Evolutionary conservation across 2,797 vertebrate species (phyloP).

Genomic region (Sebastes vulpes): DNA sequence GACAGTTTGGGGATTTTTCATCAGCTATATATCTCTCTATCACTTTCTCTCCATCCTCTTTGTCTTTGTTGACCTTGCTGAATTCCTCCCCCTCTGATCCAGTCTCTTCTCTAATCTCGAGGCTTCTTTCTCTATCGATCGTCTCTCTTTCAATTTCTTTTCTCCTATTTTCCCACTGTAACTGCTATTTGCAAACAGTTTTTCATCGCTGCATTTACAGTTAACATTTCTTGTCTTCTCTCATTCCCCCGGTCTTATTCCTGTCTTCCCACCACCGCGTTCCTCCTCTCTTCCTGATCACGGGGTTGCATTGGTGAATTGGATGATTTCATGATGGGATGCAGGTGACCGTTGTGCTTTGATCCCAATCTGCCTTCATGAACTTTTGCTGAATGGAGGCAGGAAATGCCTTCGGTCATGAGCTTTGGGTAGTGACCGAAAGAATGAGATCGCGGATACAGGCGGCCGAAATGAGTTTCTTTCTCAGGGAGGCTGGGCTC

Average conservation of each 20-base stretch:
- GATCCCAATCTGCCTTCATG: conserved; percentile 21
- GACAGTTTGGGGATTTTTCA: conserved; percentile 21
- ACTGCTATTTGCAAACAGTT: conserved; percentile 13
- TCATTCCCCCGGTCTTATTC: not conserved
- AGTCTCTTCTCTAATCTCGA: conserved; percentile 35
- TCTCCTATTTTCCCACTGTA: conserved; percentile 6
- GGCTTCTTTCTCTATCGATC: conserved; percentile 41
- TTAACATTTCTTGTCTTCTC: conserved; percentile 5
- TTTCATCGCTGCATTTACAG: conserved; percentile 16
- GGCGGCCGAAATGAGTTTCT: not conserved
- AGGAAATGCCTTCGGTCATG: not conserved
- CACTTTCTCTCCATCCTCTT: not conserved
- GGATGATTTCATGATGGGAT: conserved; percentile 18
- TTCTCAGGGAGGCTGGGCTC: too few species aligned
- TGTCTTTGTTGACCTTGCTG: conserved; percentile 48
- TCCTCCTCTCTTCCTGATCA: not conserved
- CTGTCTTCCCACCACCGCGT: not conserved
- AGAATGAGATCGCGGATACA: not conserved
- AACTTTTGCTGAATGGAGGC: conserved; percentile 22
- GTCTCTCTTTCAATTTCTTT: conserved; percentile 28
- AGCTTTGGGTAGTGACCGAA: not conserved
- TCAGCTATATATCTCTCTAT: not conserved
- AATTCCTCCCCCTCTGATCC: conserved; percentile 20
- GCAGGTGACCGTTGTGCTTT: conserved; percentile 14
- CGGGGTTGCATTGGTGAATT: conserved; percentile 14